These are phyloP conservation scores for Arrhopalites spinosus DNA, from an alignment of 2,888 invertebrate genomes.

Conservation along the genomic window DNA sequence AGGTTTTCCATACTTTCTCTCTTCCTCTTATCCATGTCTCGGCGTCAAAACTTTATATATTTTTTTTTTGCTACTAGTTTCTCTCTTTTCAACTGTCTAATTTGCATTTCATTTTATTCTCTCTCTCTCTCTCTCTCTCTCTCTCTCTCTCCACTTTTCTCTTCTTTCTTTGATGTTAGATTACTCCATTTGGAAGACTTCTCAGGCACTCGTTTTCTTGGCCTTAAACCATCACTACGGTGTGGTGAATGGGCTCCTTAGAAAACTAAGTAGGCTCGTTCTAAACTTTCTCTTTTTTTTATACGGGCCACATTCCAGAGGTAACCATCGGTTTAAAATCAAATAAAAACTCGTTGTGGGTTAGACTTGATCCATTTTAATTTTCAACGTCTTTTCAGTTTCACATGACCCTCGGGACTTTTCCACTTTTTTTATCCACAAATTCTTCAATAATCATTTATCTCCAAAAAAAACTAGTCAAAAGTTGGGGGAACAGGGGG, in stretches of 20 bases:
- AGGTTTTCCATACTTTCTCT: not conserved
- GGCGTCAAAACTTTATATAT: not conserved
- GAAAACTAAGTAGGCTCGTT: too few relatives aligned
- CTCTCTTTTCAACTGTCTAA: not conserved
- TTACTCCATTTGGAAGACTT: not conserved
- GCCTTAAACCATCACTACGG: too few relatives aligned
- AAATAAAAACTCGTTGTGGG: not conserved
- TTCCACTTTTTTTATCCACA: too few relatives aligned
- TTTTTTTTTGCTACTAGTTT: not conserved
- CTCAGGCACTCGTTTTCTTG: too few relatives aligned
- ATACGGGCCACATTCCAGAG: not conserved
- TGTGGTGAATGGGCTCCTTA: too few relatives aligned
- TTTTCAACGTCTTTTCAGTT: too few relatives aligned
- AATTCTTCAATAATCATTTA: too few relatives aligned
- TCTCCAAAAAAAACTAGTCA: too few relatives aligned
- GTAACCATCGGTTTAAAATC: not conserved
- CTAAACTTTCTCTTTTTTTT: too few relatives aligned
- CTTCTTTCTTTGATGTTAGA: not conserved
- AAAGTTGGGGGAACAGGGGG: too few relatives aligned
- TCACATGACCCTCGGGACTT: too few relatives aligned
- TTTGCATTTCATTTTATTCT: not conserved
- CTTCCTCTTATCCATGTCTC: not conserved
- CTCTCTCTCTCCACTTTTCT: not conserved
- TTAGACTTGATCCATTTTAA: too few relatives aligned
- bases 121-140: not conserved